Conservation (phyloP, 2,888 invertebrate genomes). For the Seira musarum region DNA sequence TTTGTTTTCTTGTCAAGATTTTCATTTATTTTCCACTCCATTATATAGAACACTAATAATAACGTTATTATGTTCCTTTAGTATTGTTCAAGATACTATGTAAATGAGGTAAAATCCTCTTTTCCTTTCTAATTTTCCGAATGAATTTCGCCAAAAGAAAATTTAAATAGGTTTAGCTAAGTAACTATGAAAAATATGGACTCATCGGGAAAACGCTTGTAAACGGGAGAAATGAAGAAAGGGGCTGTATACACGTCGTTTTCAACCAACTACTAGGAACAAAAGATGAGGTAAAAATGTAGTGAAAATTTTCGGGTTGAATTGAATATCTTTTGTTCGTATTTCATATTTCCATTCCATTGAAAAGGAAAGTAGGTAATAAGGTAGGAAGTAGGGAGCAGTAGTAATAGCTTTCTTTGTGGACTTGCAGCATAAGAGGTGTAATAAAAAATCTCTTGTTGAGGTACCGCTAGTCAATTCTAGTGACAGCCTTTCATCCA, state of each 20-base stretch:
- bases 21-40: background rate
- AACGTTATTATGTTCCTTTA: background rate
- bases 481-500: background rate
- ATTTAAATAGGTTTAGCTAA: background rate
- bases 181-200: background rate
- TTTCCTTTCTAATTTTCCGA: background rate
- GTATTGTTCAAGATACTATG: slow-evolving; percentile 1
- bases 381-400: background rate
- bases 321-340: slow-evolving; percentile 2
- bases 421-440: no score
- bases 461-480: background rate
- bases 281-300: background rate
- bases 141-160: background rate
- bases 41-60: background rate
- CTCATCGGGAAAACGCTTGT: no score
- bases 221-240: no score
- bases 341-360: background rate
- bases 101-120: background rate
- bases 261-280: background rate
- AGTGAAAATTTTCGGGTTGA: slow-evolving; percentile 1
- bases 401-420: no score
- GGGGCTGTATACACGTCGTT: no score
- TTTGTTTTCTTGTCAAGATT: slow-evolving; percentile 1
- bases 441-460: background rate
- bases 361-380: background rate